Evolutionary conservation across 1,140 invertebrate genomes (phyloP).

Genomic region (Heterodera carotae): DNA sequence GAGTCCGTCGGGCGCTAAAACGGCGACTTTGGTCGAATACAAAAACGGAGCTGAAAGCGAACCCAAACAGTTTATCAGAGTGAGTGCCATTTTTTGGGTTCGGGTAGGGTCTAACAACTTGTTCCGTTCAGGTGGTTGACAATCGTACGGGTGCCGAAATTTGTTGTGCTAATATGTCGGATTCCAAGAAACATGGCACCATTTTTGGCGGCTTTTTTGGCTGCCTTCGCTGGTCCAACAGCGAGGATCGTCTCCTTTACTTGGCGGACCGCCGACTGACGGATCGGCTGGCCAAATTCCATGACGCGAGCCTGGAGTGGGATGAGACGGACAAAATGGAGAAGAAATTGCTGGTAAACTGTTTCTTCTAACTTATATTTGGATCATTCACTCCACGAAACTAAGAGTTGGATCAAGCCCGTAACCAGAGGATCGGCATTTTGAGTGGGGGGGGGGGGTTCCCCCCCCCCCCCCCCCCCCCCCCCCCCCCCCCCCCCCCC

Average conservation of each 20-base stretch:
- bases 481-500: too few relatives aligned
- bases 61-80: background rate
- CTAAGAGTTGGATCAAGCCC: too few relatives aligned
- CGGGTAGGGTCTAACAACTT: too few relatives aligned
- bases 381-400: too few relatives aligned
- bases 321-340: background rate
- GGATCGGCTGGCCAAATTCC: background rate
- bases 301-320: background rate
- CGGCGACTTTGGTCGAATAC: background rate
- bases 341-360: conserved; percentile 3
- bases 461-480: too few relatives aligned
- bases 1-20: background rate
- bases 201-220: background rate
- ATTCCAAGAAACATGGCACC: background rate
- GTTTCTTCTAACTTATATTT: too few relatives aligned
- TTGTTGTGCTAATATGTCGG: background rate
- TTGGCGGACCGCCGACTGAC: background rate
- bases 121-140: background rate
- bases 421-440: too few relatives aligned
- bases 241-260: background rate
- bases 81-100: background rate
- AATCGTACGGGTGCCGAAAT: background rate
- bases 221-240: background rate
- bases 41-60: background rate
- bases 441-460: too few relatives aligned